Evolutionary conservation across 2,888 invertebrate genomes (phyloP).

Genomic region (Philhelius pedissequus): DNA sequence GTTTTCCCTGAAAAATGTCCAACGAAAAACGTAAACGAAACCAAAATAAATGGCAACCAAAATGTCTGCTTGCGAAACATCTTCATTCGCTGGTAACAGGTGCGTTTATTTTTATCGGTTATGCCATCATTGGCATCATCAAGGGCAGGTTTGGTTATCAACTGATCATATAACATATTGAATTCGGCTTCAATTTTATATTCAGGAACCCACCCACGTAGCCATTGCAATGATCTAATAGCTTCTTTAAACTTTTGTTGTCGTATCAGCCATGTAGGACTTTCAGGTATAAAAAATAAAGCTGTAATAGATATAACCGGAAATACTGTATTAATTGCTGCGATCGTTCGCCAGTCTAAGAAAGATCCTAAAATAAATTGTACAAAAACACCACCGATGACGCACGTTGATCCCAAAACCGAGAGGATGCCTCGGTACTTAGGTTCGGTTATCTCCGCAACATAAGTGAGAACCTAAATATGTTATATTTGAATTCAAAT

Average conservation of each 20-base stretch:
- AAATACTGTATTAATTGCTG: constrained; percentile 84
- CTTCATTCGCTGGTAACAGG: constrained; percentile 73
- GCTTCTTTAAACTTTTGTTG: constrained; percentile 84
- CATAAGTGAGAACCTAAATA: constrained; percentile 87
- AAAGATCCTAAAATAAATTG: constrained; percentile 87
- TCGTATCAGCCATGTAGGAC: constrained; percentile 89
- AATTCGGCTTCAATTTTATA: constrained; percentile 81
- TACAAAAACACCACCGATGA: constrained; percentile 87
- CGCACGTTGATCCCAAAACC: constrained; percentile 87
- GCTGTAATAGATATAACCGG: constrained; percentile 83
- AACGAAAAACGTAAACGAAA: constrained; percentile 85
- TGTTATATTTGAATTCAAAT: not conserved
- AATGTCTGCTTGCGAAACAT: constrained; percentile 83
- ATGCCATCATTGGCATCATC: constrained; percentile 71
- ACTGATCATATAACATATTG: constrained; percentile 75
- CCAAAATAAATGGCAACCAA: constrained; percentile 84
- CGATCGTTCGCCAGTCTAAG: constrained; percentile 85
- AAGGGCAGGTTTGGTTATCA: constrained; percentile 74
- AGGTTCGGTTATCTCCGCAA: constrained; percentile 90
- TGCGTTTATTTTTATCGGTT: constrained; percentile 53
- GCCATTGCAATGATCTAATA: constrained; percentile 85
- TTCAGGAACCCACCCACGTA: constrained; percentile 87
- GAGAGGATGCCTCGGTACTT: constrained; percentile 84
- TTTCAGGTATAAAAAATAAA: constrained; percentile 88
- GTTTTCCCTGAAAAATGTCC: constrained; percentile 88